These are phyloP conservation scores for Asbolus verrucosus DNA, from an alignment of 1,140 invertebrate species.

Conservation along the genomic window DNA sequence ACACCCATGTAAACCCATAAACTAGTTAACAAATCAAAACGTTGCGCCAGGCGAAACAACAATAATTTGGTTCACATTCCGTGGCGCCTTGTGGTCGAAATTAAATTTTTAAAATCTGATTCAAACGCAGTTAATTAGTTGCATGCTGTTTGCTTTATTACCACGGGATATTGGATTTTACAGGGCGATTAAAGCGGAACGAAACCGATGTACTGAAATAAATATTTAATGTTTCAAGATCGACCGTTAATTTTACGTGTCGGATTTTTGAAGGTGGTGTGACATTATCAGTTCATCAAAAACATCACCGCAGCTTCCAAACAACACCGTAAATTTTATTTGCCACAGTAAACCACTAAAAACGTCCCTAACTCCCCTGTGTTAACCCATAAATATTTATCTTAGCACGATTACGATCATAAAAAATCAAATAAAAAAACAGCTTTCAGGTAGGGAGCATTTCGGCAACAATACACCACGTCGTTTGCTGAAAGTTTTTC, in stretches of 20 bases:
- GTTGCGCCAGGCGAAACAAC: too few relatives aligned
- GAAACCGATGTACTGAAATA: too few relatives aligned
- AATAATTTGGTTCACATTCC: background rate
- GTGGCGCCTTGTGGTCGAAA: background rate
- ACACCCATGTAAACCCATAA: slow-evolving; percentile 20
- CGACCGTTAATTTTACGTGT: background rate
- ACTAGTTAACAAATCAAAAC: slow-evolving; percentile 26
- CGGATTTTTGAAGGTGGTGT: background rate
- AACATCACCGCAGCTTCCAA: slow-evolving; percentile 27
- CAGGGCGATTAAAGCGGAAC: too few relatives aligned
- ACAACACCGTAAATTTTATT: slow-evolving; percentile 38
- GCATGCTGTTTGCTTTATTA: slow-evolving; percentile 21
- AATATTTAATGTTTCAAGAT: too few relatives aligned
- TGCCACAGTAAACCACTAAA: slow-evolving; percentile 23
- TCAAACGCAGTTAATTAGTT: slow-evolving; percentile 19
- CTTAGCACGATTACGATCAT: slow-evolving; percentile 31
- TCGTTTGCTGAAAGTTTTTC: background rate
- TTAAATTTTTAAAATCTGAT: slow-evolving; percentile 34
- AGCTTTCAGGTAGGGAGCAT: slow-evolving; percentile 24
- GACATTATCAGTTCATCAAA: slow-evolving; percentile 13
- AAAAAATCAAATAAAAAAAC: slow-evolving; percentile 43
- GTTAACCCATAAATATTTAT: slow-evolving; percentile 43
- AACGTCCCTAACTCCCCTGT: slow-evolving; percentile 29
- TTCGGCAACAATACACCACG: background rate
- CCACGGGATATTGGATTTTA: slow-evolving; percentile 13